Evolutionary conservation across 2,888 invertebrate species (phyloP), one percentile per base, ranked within the genome.

Genomic region (Lepidocyrtinus sp.): DNA sequence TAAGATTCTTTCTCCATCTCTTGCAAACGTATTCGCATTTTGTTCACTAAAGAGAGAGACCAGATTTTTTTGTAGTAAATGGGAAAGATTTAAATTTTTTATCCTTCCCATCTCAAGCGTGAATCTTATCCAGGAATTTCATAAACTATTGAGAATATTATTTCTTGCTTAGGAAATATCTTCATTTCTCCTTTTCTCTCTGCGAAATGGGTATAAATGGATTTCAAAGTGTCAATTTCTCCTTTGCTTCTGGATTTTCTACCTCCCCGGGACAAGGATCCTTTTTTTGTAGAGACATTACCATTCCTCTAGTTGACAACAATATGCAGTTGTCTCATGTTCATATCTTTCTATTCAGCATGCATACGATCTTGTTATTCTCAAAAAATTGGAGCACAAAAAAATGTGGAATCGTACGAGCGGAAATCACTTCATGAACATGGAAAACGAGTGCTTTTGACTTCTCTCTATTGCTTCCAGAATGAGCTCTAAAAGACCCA

Each of bases 401-500:
- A 55, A 12, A 5, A 55, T n/a, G n/a, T n/a, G 55, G 17, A 55
- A n/a, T 55, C 55, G 17, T 55, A 55, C 17, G 55, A 55, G 17
- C 55, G 55, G 55, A 55, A 55, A 55, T 55, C 55, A 55, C 55
- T 55, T 55, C 55, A 55, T 55, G 55, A 55, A 55, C 55, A 55
- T 12, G 55, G 55, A 55, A 55, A 55, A 55, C 55, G 55, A 12
- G 15, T 55, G 55, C 55, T 55, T 55, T 55, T 55, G 55, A 55
- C 55, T 55, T 55, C 12, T 36, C 55, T 55, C 15, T 15, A 55
- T n/a, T 55, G 55, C 55, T 17, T 55, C 17, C n/a, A n/a, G 55
- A 55, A 55, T 55, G 55, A n/a, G 55, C n/a, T 12, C 55, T 55
- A 55, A 55, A 55, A 55, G 7, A 55, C 17, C 55, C 55, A 55